Evolutionary conservation across 2,797 vertebrate genomes (phyloP), one percentile per base, ranked within the genome.

Genomic region (Erithacus rubecula): DNA sequence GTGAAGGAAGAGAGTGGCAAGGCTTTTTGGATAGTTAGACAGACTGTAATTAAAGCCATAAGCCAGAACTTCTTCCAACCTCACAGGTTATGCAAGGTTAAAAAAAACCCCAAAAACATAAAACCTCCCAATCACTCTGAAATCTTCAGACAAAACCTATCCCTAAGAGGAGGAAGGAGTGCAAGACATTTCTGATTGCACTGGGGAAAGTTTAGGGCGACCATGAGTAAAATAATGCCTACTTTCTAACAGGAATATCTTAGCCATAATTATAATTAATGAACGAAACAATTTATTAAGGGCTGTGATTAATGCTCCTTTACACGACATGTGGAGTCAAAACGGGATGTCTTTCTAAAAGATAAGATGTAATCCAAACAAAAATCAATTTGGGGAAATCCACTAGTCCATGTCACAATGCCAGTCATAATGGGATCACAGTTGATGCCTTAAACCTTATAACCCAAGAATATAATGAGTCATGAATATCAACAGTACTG

Each of bases 341-440:
- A 94, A 83, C 21, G 75, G 89, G 87, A 91, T 86, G 62, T 94
- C 96, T 94, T 93, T 86, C 39, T 83, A 90, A 39, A 86, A 88
- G 89, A 94, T 90, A 95, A 94, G 8, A 22, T 78, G 43, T 88
- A 94, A 88, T 83, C 58, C 43, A 96, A 96, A 94, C 76, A 94
- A 39, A 87, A 93, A 69, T 70, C 58, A 75, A 1, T 87, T 78
- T 55, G 62, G 65, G 72, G 32, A 93, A 89, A 91, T 86, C 47
- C 43, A 94, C 46, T 51, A 23, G 51, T 55, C 37, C 81, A 0
- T 91, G 71, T 88, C 69, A 90, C 76, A 90, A 30, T 37, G 12
- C 36, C 29, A 64, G 46, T 75, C 39, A 81, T 68, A 93, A 78
- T 1, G 19, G 65, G 68, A 91, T 71, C 85, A 83, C 12, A 64